These are phyloP conservation scores for Andinoacara biseriatus DNA, from an alignment of 2,113 vertebrate species.

Conservation along the genomic window DNA sequence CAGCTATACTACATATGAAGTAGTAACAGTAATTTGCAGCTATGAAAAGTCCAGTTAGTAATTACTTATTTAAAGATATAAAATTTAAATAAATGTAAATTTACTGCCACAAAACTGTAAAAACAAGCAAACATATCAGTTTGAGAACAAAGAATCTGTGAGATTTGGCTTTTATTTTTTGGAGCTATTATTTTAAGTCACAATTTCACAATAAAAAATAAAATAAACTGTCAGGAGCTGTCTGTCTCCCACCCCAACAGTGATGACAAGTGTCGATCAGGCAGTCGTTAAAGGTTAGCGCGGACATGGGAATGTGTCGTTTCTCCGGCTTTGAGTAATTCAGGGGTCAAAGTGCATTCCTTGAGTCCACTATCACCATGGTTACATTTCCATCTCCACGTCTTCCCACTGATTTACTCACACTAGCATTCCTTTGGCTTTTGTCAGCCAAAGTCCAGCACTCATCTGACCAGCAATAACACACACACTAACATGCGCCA, in stretches of 20 bases:
- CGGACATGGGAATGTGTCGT: conserved; percentile 52
- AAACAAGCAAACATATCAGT: no score
- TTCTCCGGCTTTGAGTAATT: conserved; percentile 54
- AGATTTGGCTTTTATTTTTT: no score
- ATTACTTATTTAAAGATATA: no score
- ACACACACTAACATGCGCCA: not conserved
- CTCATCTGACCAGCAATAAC: not conserved
- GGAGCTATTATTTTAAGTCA: no score
- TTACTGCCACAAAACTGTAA: not conserved
- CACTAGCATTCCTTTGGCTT: conserved; percentile 48
- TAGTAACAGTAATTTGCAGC: not conserved
- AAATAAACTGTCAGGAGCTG: not conserved
- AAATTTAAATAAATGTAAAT: not conserved
- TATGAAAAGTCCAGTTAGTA: not conserved
- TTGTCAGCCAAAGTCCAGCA: conserved; percentile 24
- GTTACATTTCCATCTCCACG: conserved; percentile 39
- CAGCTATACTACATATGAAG: not conserved
- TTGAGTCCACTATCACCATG: conserved; percentile 39
- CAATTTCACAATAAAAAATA: no score
- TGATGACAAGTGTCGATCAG: conserved; percentile 35
- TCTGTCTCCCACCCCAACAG: not conserved
- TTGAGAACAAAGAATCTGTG: no score
- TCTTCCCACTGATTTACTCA: conserved; percentile 33
- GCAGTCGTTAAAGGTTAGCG: not conserved
- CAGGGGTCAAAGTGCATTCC: conserved; percentile 53